Base-by-base conservation (phyloP, 2,797 vertebrate genomes). In the Trematocara caparti region DNA sequence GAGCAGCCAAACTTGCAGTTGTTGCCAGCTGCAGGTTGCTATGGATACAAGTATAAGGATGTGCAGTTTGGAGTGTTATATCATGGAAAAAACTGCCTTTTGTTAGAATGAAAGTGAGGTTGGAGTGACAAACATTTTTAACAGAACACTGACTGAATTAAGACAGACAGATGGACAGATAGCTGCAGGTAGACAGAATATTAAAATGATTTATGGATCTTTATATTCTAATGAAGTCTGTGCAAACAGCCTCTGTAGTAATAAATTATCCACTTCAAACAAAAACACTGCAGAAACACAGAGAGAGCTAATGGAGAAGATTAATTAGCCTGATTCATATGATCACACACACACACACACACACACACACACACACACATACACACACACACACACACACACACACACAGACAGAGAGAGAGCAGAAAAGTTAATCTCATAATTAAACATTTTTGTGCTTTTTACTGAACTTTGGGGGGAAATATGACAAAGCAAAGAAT, bases 191-290 rank as follows among this genome's bases (percentile, higher is more conserved):
- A 49, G 64, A 45, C 40, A 17, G 24, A 76, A 36, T 4, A 45
- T 74, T 62, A 10, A 24, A 50, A 55, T 50, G 74, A 83, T 75
- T 75, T 72, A 76, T 27, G 73, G 10, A 49, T 76, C 13, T 73
- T 79, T 59, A 69, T 76, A 62, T 64, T 89, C 76, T 81, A 83
- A 89, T 86, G 80, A 83, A 74, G 73, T 83, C 55, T 19, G n/a
- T 49, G 88, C 82, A 92, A 91, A 90, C 85, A 85, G 78, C 27
- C 51, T 71, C 73, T 59, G 87, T 57, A 45, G 81, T 81, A 50
- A 89, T 79, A 92, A 89, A 91, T 89, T 19, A 83, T 81, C 78
- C 80, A 84, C 90, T 92, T 92, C 87, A 93, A 91, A 93, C 90
- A 92, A 59, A 87, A 89, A 73, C 71, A 80, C 81, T 59, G 85